These are phyloP conservation scores for Camptogramma bilineatum DNA, from an alignment of 2,888 invertebrate genomes.

Conservation along the genomic window DNA sequence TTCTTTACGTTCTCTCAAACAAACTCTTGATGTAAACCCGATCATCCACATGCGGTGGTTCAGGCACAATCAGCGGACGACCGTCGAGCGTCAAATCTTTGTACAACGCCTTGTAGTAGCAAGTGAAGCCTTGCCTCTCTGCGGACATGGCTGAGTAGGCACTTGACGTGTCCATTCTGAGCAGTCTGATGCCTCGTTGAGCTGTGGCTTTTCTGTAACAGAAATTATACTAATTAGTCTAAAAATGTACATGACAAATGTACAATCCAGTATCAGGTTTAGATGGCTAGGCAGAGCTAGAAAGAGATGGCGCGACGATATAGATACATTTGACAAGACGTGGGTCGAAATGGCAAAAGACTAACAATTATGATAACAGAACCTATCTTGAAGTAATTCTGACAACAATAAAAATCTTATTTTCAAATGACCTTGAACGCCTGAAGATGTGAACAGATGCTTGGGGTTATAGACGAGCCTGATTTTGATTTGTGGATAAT, in stretches of 20 bases:
- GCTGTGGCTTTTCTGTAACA: conserved; percentile 82
- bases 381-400: too few species aligned
- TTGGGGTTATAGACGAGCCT: too few species aligned
- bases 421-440: too few species aligned
- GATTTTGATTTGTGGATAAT: neutral
- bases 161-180: conserved; percentile 91
- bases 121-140: conserved; percentile 89
- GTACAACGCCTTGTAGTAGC: conserved; percentile 88
- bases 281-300: too few species aligned
- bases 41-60: conserved; percentile 86
- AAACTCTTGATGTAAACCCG: conserved; percentile 84
- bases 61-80: conserved; percentile 87
- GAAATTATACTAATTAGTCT: conserved; percentile 16
- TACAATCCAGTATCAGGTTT: too few species aligned
- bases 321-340: too few species aligned
- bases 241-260: too few species aligned
- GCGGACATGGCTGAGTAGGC: conserved; percentile 91
- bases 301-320: too few species aligned
- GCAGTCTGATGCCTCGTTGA: conserved; percentile 83
- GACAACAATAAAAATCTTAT: too few species aligned
- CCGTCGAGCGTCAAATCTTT: conserved; percentile 87
- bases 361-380: too few species aligned
- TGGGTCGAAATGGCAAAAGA: too few species aligned
- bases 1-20: conserved; percentile 35
- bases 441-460: too few species aligned